Evolutionary conservation across 2,888 invertebrate species (phyloP), one percentile per base, ranked within the genome.

Genomic region (Stramonita haemastoma): DNA sequence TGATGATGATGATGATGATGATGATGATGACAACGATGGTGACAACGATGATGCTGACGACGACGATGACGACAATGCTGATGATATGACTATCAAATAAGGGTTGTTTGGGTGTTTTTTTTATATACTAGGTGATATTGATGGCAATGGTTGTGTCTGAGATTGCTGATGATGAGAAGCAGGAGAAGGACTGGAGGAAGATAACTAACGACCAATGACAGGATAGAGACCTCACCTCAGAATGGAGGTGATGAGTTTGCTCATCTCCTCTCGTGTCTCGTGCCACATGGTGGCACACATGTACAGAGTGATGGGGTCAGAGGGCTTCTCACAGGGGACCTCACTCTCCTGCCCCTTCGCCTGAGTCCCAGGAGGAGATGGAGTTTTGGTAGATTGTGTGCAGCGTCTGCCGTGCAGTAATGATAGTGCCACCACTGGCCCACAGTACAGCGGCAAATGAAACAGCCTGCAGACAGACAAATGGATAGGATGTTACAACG

Each of bases 401-500:
- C 98, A 97, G 94, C 98, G 93, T 92, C 99, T 96, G 95, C 99
- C 99, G 93, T 99, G 96, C 0, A 98, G 98, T 97, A 99, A 97
- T 34, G 98, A 98, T 96, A 99, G 99, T 96, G 99, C 99, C 91
- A 99, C 98, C 32, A 99, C 96, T 34, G 98, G 96, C 0, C 98
- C 97, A 93, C 98, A 98, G 96, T 99, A 99, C 98, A 99, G 98
- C 0, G 99, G 99, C 22, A 97, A 97, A 0, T 99, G 98, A 95
- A 98, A 99, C 89, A 99, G 96, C 84, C 96, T 96, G 92, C 22
- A 60, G 73, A n/a, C 56, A 56, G 56, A 56, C 0, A n/a, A 0
- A 11, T 84, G 32, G 17, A 19, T 26, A 66, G 0, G 66, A 13
- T 66, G 66, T 66, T 66, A 66, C 73, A n/a, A 81, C 13, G 19